Conservation (phyloP, 1,140 invertebrate genomes). For the Drosophila sulfurigaster region DNA sequence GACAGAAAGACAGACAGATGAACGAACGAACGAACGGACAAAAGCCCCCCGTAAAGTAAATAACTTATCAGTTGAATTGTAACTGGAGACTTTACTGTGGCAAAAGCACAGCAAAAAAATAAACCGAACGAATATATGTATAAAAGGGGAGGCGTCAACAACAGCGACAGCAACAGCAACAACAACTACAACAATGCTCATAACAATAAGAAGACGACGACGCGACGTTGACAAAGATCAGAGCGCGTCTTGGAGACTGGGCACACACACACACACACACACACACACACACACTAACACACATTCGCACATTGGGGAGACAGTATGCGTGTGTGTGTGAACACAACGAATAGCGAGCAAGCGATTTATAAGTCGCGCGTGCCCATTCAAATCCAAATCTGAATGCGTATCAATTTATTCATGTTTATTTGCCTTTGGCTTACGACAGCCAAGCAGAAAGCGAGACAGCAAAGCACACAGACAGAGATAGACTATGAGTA, state of each 20-base stretch:
- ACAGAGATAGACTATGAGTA: background rate
- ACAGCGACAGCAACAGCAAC: constrained; percentile 33
- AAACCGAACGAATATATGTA: constrained; percentile 47
- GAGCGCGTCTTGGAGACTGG: constrained; percentile 71
- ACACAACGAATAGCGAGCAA: constrained; percentile 69
- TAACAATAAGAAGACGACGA: constrained; percentile 43
- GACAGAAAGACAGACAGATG: constrained; percentile 31
- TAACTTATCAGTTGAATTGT: constrained; percentile 81
- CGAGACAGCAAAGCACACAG: background rate
- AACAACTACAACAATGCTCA: constrained; percentile 34
- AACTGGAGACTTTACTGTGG: constrained; percentile 63
- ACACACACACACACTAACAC: constrained; percentile 38
- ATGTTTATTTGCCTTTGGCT: constrained; percentile 11
- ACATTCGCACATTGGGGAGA: constrained; percentile 4
- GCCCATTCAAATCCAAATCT: constrained; percentile 57
- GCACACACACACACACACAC: constrained; percentile 43
- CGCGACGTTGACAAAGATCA: constrained; percentile 64
- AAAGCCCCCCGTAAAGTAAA: constrained; percentile 71
- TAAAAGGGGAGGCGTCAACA: constrained; percentile 80
- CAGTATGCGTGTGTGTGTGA: constrained; percentile 34
- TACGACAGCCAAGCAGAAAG: background rate
- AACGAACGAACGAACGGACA: constrained; percentile 4
- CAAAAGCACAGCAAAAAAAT: constrained; percentile 18
- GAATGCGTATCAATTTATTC: constrained; percentile 43
- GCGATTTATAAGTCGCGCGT: constrained; percentile 60